phyloP scores from a whole-genome alignment of 1,140 invertebrate genomes.

The Antheraea mylitta region DNA sequence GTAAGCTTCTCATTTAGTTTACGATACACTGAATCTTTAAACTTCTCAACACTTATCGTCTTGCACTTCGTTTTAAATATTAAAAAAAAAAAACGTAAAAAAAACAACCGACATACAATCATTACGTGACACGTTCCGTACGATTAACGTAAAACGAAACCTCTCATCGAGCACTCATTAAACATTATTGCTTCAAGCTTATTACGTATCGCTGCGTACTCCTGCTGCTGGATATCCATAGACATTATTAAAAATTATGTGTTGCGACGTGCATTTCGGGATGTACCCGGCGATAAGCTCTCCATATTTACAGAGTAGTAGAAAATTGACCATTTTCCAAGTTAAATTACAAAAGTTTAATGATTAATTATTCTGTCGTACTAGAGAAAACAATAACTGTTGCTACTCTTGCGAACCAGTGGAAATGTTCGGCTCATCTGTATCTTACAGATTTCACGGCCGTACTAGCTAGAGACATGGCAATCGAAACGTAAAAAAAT shows the following conservation, averaged over 20 bases:
- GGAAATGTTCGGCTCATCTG: conserved; percentile 9
- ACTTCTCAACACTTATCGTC: conserved; percentile 66
- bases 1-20: conserved; percentile 74
- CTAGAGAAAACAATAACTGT: conserved; percentile 67
- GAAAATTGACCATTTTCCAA: conserved; percentile 75
- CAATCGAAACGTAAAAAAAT: conserved; percentile 71
- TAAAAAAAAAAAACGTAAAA: conserved; percentile 64
- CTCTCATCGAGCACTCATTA: conserved; percentile 59
- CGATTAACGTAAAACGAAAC: conserved; percentile 62
- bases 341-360: conserved; percentile 73
- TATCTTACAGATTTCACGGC: conserved; percentile 21
- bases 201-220: conserved; percentile 55
- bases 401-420: conserved; percentile 27
- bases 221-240: conserved; percentile 39
- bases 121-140: conserved; percentile 64
- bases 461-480: conserved; percentile 61
- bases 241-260: conserved; percentile 49
- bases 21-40: conserved; percentile 71
- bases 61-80: conserved; percentile 55
- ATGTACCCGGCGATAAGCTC: conserved; percentile 72
- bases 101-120: conserved; percentile 70
- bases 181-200: conserved; percentile 70
- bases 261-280: conserved; percentile 64
- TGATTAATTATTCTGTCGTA: conserved; percentile 61
- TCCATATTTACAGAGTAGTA: conserved; percentile 75